phyloP scores from a whole-genome alignment of 53 echinoderm and acorn worm genomes.

The Temnopleurus reevesii region DNA sequence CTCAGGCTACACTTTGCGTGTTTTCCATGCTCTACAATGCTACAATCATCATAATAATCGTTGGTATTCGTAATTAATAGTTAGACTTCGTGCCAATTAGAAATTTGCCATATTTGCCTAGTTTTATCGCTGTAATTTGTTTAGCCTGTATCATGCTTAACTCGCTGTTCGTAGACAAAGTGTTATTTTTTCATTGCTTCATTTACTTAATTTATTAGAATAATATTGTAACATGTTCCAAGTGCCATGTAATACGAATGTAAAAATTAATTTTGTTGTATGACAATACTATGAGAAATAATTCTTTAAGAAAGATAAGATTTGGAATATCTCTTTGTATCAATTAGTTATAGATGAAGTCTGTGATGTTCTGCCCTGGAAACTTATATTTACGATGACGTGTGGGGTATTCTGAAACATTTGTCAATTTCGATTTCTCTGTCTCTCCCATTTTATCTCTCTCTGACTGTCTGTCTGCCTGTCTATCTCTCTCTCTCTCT shows the following conservation, averaged over 20 bases:
- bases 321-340: no score
- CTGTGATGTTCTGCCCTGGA: no score
- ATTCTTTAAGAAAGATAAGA: no score
- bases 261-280: neutral
- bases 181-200: neutral
- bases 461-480: no score
- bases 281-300: no score
- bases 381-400: no score
- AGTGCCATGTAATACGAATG: conserved; percentile 11
- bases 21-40: neutral
- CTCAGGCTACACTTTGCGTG: no score
- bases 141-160: neutral
- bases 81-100: neutral
- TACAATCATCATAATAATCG: neutral
- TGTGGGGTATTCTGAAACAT: no score
- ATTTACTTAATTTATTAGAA: conserved; percentile 3
- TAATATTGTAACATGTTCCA: neutral
- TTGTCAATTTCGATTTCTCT: no score
- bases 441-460: no score
- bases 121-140: neutral
- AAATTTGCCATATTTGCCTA: neutral
- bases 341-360: no score
- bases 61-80: neutral
- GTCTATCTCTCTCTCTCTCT: no score
- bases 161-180: neutral